Percentiles rank a stretch among this genome's conserved stretches.
Conservation (phyloP, 2,797 vertebrate genomes). For the Monodelphis domestica region DNA sequence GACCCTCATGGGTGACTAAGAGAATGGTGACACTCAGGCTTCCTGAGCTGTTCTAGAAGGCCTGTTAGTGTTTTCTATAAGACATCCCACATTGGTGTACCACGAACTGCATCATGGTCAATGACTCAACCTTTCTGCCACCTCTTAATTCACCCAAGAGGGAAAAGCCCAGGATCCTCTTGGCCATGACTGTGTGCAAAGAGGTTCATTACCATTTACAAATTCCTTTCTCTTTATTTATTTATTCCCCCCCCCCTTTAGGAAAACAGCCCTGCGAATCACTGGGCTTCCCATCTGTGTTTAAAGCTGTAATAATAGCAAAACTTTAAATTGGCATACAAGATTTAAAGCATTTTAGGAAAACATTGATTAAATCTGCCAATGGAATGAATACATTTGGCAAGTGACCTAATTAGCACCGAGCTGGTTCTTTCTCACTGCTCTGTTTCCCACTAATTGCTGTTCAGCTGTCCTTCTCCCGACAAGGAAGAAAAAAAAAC, state of each 20-base stretch:
- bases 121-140: background rate
- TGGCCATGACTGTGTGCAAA: background rate
- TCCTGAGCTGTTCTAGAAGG: background rate
- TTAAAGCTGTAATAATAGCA: slow-evolving; percentile 82
- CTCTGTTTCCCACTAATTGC: slow-evolving; percentile 85
- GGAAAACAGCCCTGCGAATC: slow-evolving; percentile 78
- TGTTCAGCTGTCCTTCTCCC: slow-evolving; percentile 83
- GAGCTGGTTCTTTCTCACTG: slow-evolving; percentile 84
- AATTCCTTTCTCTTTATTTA: background rate
- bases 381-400: slow-evolving; percentile 82
- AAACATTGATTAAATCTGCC: slow-evolving; percentile 86
- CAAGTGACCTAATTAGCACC: slow-evolving; percentile 86
- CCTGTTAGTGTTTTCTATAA: background rate
- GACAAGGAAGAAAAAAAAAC: slow-evolving; percentile 81
- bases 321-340: slow-evolving; percentile 83
- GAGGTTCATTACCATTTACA: slow-evolving; percentile 6
- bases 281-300: slow-evolving; percentile 81
- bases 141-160: background rate
- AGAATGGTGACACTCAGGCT: background rate
- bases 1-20: background rate
- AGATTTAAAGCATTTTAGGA: slow-evolving; percentile 84
- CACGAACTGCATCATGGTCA: background rate
- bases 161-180: background rate
- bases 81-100: background rate
- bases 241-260: background rate